These are phyloP conservation scores for Chiloscyllium punctatum DNA, from an alignment of 2,797 vertebrate genomes.

Conservation along the genomic window DNA sequence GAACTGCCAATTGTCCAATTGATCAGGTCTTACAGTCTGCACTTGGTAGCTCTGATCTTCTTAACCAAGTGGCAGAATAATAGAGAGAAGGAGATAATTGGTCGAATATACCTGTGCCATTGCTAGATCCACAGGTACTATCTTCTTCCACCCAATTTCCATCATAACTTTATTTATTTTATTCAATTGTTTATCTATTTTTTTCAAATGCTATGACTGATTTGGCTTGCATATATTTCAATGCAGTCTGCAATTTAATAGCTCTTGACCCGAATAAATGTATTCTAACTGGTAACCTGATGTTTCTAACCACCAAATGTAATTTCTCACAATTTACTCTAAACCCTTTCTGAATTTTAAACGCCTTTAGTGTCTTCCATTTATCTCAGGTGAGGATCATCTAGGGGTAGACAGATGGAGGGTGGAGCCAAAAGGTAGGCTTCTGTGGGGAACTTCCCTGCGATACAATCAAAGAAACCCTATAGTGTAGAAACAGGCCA, in stretches of 20 bases:
- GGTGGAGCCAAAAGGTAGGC: neutral
- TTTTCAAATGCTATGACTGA: neutral
- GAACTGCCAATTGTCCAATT: neutral
- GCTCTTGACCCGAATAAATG: neutral
- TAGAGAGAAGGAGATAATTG: neutral
- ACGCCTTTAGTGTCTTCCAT: neutral
- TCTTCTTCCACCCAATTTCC: neutral
- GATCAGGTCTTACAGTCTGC: neutral
- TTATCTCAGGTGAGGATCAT: neutral
- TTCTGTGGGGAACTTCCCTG: neutral
- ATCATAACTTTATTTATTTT: neutral
- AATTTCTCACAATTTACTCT: neutral
- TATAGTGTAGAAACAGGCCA: too few relatives aligned
- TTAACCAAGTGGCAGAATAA: neutral
- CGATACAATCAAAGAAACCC: too few relatives aligned
- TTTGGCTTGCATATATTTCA: neutral
- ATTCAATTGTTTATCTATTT: neutral
- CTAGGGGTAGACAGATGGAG: neutral
- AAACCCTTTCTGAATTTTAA: neutral
- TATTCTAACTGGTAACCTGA: neutral
- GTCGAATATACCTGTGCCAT: neutral
- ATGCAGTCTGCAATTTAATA: neutral
- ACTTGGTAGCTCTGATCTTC: neutral
- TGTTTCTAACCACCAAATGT: neutral
- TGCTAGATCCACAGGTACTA: neutral